A percentile compares a stretch with the other conserved stretches of the same genome.
Conservation (phyloP, 64 coral and sea anemone genomes). For the Pocillopora verrucosa region DNA sequence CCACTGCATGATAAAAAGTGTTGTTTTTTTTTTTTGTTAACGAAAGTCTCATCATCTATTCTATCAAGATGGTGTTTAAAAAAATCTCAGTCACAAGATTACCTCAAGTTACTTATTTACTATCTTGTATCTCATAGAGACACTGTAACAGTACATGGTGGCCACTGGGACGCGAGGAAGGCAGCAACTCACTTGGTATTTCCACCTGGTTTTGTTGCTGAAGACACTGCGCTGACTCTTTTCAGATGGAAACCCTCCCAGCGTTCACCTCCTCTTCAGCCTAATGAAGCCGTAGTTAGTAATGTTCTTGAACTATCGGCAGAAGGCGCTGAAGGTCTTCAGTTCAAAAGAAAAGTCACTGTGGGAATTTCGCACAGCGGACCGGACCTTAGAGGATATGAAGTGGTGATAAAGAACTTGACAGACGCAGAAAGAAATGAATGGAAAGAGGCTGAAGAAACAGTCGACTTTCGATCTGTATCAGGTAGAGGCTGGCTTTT, state of each 20-base stretch:
- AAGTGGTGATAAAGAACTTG: constrained; percentile 1
- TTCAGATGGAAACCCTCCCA: neutral
- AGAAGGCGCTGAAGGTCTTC: neutral
- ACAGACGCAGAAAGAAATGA: neutral
- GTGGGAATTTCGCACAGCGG: constrained; percentile 7
- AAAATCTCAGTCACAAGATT: too few species aligned
- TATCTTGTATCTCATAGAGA: neutral
- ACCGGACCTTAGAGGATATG: constrained; percentile 10
- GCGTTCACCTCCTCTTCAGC: neutral
- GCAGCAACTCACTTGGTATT: neutral
- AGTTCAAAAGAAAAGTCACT: constrained; percentile 1
- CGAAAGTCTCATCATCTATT: too few species aligned
- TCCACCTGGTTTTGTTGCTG: neutral
- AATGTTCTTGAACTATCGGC: constrained; percentile 1
- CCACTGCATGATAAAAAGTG: too few species aligned
- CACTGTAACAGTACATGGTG: neutral
- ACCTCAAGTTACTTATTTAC: neutral
- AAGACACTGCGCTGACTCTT: neutral
- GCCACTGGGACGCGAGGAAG: constrained; percentile 2
- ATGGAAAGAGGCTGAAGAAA: neutral
- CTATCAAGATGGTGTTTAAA: too few species aligned
- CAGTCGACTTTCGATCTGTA: neutral
- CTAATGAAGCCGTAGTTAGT: constrained; percentile 11
- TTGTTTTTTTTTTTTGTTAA: too few species aligned
- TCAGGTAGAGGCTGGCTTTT: neutral